These are phyloP conservation scores for Drosophila saltans DNA, from an alignment of 1,140 invertebrate genomes.

Conservation along the genomic window DNA sequence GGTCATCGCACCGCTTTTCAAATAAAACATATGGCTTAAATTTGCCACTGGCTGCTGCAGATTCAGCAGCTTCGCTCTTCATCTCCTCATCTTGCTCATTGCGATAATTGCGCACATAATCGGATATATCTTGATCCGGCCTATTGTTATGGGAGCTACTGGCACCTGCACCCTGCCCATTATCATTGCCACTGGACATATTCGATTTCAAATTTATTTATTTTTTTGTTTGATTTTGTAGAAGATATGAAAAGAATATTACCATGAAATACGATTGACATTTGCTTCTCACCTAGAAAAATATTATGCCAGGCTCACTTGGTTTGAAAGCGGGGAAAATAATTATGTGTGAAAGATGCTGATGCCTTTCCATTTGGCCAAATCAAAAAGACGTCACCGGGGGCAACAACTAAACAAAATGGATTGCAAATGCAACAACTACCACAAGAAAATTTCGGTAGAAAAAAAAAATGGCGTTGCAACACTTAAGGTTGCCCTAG, in stretches of 20 bases:
- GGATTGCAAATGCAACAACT: constrained; percentile 2
- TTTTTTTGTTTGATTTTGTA: constrained; percentile 10
- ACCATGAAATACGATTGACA: not conserved
- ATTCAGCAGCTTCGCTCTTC: not conserved
- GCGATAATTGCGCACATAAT: constrained; percentile 52
- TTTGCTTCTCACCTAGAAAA: not conserved
- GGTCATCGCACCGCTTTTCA: constrained; percentile 53
- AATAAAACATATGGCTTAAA: constrained; percentile 27
- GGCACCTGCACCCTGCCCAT: constrained; percentile 17
- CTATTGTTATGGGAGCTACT: not conserved
- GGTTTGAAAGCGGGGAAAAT: not conserved
- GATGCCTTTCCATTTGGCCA: too few species aligned
- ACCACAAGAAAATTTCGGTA: not conserved
- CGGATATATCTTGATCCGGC: not conserved
- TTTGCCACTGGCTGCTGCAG: not conserved
- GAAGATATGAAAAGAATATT: constrained; percentile 19
- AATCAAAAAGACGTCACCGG: not conserved
- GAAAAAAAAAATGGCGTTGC: constrained; percentile 11
- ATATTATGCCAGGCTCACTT: not conserved
- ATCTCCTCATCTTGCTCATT: constrained; percentile 49
- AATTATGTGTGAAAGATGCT: too few species aligned
- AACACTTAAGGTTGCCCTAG: constrained; percentile 4
- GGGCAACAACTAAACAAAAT: not conserved
- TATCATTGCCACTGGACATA: constrained; percentile 41
- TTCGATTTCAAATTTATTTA: constrained; percentile 17